Evolutionary conservation across 2,888 invertebrate genomes (phyloP), one percentile per base, ranked within the genome.

Genomic region (Apamea anceps): DNA sequence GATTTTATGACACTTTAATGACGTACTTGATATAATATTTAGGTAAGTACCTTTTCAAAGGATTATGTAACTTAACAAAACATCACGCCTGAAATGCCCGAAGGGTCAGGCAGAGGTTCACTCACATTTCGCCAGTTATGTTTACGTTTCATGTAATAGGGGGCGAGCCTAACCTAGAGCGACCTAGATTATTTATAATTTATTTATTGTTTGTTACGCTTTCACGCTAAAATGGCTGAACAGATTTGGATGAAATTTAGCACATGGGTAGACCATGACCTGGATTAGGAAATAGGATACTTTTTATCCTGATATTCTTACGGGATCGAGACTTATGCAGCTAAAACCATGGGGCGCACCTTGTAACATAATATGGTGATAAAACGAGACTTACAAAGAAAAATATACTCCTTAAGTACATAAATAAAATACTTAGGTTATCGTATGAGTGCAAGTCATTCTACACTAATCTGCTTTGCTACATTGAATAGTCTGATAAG

Each of bases 401-500:
- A 66, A 42, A n/a, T n/a, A 15, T 60, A 28, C 48, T 51, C 51
- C 32, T 63, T 54, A 63, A 63, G 8, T 21, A 37, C 32, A 21
- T 54, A 63, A 70, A 71, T 28, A 37, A 77, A 63, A 72, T 75
- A 45, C 72, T 75, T 65, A 15, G 28, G 37, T 32, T 83, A 75
- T 72, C 75, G 78, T 70, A 37, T 37, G 28, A 65, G 60, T 54
- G 48, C 42, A 37, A 79, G 45, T 18, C 13, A 63, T 68, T 68
- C 68, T 25, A 67, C 18, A n/a, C 57, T 54, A 60, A 25, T 65
- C 42, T 65, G 72, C 45, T 65, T 28, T 75, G 79, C 72, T 73
- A 62, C 72, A 60, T 51, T 75, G 32, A 72, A 57, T 48, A 76
- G 6, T 25, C n/a, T 25, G 79, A 79, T 79, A 71, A 71, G 71